phyloP scores from a whole-genome alignment of 2,113 vertebrate genomes.

The Paraplagusia blochii region DNA sequence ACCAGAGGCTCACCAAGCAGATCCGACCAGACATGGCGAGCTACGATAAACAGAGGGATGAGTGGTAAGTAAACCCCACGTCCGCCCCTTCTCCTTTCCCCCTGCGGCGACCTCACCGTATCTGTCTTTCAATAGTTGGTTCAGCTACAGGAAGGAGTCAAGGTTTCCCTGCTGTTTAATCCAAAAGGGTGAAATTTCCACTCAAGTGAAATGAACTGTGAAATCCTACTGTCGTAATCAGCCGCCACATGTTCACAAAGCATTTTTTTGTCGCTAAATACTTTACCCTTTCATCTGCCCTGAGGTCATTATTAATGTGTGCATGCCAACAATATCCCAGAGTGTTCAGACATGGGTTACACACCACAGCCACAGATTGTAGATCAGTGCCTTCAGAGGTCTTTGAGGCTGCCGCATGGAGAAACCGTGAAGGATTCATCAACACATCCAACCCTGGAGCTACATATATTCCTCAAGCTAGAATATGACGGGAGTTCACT shows the following conservation, averaged over 20 bases:
- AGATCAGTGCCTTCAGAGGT: constrained; percentile 20
- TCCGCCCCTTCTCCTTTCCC: not conserved
- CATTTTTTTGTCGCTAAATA: constrained; percentile 25
- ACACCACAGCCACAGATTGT: constrained; percentile 15
- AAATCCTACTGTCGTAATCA: constrained; percentile 8
- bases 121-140: not conserved
- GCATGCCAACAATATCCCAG: constrained; percentile 6
- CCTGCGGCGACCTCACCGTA: not conserved
- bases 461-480: not conserved
- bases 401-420: constrained; percentile 22
- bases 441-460: constrained; percentile 15
- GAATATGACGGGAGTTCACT: constrained; percentile 17
- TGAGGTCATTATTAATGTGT: constrained; percentile 6
- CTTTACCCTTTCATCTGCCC: constrained; percentile 14
- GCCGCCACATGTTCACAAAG: constrained; percentile 59
- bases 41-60: constrained; percentile 84
- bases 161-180: not conserved
- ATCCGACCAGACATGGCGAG: constrained; percentile 90
- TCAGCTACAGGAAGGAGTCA: not conserved
- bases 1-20: constrained; percentile 91
- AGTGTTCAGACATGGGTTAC: constrained; percentile 1
- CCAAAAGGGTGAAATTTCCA: constrained; percentile 30
- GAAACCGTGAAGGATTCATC: constrained; percentile 33
- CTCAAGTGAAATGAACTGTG: constrained; percentile 1
- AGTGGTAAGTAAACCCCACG: constrained; percentile 74